Evolutionary conservation across 2,888 invertebrate species (phyloP).

Genomic region (Zelleria hepariella): DNA sequence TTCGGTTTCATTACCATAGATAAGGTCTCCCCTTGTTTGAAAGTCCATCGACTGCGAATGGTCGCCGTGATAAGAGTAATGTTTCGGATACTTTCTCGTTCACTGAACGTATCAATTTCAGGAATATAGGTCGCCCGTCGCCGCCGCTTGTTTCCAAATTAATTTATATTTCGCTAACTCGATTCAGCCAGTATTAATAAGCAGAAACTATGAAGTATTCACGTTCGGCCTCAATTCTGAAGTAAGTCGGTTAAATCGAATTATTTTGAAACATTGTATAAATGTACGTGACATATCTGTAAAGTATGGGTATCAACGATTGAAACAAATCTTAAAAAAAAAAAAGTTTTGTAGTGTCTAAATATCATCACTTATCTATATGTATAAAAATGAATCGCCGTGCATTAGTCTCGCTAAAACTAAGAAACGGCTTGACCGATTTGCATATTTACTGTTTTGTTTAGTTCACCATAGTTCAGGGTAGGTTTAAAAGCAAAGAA

Average conservation of each 20-base stretch:
- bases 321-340: too few relatives aligned
- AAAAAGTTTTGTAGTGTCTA: too few relatives aligned
- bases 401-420: too few relatives aligned
- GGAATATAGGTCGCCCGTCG: neutral
- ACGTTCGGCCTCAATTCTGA: neutral
- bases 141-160: neutral
- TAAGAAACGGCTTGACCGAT: too few relatives aligned
- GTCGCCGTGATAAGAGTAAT: neutral
- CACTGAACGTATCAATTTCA: neutral
- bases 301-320: too few relatives aligned
- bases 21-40: constrained; percentile 1
- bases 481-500: too few relatives aligned
- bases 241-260: neutral
- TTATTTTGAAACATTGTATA: neutral
- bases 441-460: too few relatives aligned
- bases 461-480: too few relatives aligned
- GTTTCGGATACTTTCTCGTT: neutral
- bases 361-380: too few relatives aligned
- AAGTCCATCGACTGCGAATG: neutral
- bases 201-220: neutral
- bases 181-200: neutral
- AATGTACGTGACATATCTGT: neutral
- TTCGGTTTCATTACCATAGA: neutral
- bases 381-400: too few relatives aligned
- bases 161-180: neutral